Conservation (phyloP, 92 coral and sea anemone species). For the Porites evermanni region DNA sequence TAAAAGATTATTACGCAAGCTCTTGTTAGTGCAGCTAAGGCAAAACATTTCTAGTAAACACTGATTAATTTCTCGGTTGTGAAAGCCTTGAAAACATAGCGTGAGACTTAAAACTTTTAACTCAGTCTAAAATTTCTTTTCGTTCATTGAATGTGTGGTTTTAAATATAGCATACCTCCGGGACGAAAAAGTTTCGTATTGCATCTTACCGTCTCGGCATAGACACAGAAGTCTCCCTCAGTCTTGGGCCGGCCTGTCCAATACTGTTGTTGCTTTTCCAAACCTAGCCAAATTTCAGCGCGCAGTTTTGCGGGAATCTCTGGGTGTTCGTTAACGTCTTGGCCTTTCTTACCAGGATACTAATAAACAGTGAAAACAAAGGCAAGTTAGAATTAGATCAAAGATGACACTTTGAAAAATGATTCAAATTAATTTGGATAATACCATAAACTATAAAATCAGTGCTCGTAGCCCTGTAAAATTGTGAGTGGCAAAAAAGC, state of each 20-base stretch:
- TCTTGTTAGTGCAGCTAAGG: no score
- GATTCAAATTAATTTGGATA: no score
- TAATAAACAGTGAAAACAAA: constrained; percentile 10
- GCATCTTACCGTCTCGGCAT: constrained; percentile 88
- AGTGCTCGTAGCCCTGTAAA: no score
- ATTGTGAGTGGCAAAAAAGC: not conserved
- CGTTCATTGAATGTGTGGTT: not conserved
- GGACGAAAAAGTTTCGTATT: not conserved
- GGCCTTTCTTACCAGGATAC: constrained; percentile 98
- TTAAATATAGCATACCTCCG: not conserved
- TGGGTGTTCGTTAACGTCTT: constrained; percentile 88
- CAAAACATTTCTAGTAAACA: no score
- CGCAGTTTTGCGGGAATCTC: constrained; percentile 92
- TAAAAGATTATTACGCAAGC: no score
- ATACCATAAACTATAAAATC: no score
- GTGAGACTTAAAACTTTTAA: no score
- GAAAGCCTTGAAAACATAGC: no score
- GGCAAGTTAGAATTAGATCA: no score
- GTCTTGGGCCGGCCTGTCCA: constrained; percentile 94
- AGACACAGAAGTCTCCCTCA: constrained; percentile 95
- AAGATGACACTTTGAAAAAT: no score
- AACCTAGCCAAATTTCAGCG: constrained; percentile 94
- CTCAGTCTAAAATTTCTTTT: no score
- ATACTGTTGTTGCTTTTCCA: constrained; percentile 85
- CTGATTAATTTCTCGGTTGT: no score